Evolutionary conservation across 92 coral and sea anemone genomes (phyloP), one percentile per base, ranked within the genome.

Genomic region (Porites lobata): DNA sequence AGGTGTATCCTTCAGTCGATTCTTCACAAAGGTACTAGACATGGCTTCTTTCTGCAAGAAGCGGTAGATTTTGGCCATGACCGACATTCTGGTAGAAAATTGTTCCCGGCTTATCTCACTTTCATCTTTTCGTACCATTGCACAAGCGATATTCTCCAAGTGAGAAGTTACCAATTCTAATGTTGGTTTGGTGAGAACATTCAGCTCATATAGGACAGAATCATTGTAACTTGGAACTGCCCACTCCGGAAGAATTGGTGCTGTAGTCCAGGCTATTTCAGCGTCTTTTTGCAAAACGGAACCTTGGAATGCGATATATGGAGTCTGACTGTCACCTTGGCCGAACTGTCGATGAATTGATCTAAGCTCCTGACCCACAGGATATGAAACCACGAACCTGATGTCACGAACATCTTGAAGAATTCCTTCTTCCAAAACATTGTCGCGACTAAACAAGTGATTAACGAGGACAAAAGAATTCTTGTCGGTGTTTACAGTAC

Each of bases 11-110:
- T 79, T 17, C 7, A 93, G 84, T 9, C 87, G 68, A 0, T 78
- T 83, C 6, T 78, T 75, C 32, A 24, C 73, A 26, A 22, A 13
- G 11, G 13, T 47, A 54, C 56, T 17, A 11, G 72, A 19, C 24
- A 14, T 6, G 24, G 54, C 18, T 20, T 61, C 70, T 10, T 18
- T 2, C 43, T 72, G 74, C 65, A 96, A 82, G 18, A 86, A 91
- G 17, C 15, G 38, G 76, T 94, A 96, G 9, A 96, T 93, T 13
- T 32, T 29, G 6, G 47, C 29, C 96, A 96, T 92, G 7, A 96
- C 86, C 15, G 62, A 70, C 2, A 9, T 65, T 7, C 89, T 17
- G 6, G 29, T 22, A 0, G 0, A 0, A 19, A 3, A 6, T 72
- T 72, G 63, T 11, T 0, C 13, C 2, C 11, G 0, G 21, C 15